Conservation (phyloP, 35 echinoderm and acorn worm species). For the Lytechinus variegatus region DNA sequence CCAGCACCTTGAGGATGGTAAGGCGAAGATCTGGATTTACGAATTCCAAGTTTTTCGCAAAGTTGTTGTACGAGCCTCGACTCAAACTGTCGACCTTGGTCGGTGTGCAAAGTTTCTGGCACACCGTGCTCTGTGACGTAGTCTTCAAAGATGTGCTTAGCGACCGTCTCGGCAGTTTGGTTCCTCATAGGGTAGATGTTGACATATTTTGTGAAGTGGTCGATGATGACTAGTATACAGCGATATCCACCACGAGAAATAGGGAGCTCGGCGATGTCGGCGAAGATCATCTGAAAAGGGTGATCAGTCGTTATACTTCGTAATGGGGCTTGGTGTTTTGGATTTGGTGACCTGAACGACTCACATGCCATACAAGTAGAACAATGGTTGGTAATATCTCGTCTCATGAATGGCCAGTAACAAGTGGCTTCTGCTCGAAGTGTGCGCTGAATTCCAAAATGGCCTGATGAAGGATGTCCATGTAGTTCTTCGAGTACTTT, state of each 20-base stretch:
- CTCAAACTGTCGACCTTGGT: conserved; percentile 63
- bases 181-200: conserved; percentile 38
- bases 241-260: conserved; percentile 7
- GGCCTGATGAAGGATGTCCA: conserved; percentile 39
- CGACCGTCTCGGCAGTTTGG: conserved; percentile 43
- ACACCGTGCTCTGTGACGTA: conserved; percentile 54
- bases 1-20: conserved; percentile 59
- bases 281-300: conserved; percentile 8
- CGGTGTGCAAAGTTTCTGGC: conserved; percentile 37
- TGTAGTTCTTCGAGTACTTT: conserved; percentile 1
- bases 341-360: not conserved
- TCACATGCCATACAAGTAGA: not conserved
- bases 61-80: conserved; percentile 22
- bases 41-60: conserved; percentile 35
- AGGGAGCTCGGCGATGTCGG: conserved; percentile 37
- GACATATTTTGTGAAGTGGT: conserved; percentile 22
- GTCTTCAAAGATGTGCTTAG: conserved; percentile 39
- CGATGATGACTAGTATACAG: conserved; percentile 33
- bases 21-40: conserved; percentile 43
- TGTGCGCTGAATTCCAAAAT: conserved; percentile 10
- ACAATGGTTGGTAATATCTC: conserved; percentile 5
- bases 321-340: conserved; percentile 37
- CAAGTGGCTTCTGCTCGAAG: conserved; percentile 17
- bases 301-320: conserved; percentile 1
- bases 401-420: conserved; percentile 25